Base-by-base conservation (phyloP, 1,140 invertebrate genomes). In the Ceratina australensis region DNA sequence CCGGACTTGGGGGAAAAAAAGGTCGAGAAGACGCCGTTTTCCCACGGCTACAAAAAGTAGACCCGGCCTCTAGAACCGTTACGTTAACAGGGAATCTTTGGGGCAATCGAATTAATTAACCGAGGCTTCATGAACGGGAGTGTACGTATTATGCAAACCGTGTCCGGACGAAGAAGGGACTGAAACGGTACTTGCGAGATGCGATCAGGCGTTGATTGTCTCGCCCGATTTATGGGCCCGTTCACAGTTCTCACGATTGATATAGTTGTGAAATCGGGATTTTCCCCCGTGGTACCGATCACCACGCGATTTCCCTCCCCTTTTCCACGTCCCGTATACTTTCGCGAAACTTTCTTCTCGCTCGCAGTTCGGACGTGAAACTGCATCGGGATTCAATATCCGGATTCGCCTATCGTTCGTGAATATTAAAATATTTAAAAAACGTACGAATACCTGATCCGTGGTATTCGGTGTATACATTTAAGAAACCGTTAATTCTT, bases 341-440 rank as follows among this genome's bases (percentile, higher is more conserved):
- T 64, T 59, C 67, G 54, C 16, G 63, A 56, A 49, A 81, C 72
- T 74, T 74, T 74, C 72, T 74, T 74, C 47, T 52, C 69, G 42
- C 8, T 10, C n/a, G 18, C 60, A n/a, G n/a, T n/a, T n/a, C 54
- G 15, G 60, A 13, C 2, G n/a, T 24, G 28, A 50, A n/a, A 13
- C 47, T 8, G 22, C n/a, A 2, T 1, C 20, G 12, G 56, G 12
- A 20, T 47, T 8, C 28, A 16, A 47, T 12, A 12, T 3, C 18
- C 1, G 15, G 15, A 20, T 10, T 16, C n/a, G 4, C 18, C 20
- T 2, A 20, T 42, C 33, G 33, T 10, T 10, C 7, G 54, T 10
- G 33, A 42, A 42, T 42, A 42, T 42, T 42, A 42, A 42, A 42
- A 42, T 42, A 42, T 5, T 42, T 42, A 42, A 42, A 42, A n/a